These are phyloP conservation scores for Crossaster papposus DNA, from an alignment of 53 echinoderm and acorn worm species.

Conservation along the genomic window DNA sequence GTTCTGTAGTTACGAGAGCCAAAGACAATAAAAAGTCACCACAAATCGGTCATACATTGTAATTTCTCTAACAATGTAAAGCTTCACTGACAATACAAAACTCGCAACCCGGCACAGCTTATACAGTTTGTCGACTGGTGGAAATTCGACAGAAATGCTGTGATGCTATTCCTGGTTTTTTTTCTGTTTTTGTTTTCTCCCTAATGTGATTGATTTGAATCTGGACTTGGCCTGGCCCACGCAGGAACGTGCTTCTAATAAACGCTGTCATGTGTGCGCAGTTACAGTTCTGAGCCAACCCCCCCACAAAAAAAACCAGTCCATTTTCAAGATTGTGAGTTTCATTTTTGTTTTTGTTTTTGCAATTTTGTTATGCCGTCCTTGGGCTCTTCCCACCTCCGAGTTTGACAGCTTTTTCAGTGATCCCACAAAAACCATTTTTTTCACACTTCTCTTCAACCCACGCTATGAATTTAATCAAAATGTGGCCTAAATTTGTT, in stretches of 20 bases:
- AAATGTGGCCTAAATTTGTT: not conserved
- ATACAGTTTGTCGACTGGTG: not conserved
- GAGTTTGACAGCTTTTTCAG: not conserved
- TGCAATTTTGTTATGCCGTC: no score
- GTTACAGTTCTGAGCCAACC: not conserved
- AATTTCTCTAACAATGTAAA: no score
- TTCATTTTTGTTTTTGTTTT: not conserved
- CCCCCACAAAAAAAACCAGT: not conserved
- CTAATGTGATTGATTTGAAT: conserved; percentile 8
- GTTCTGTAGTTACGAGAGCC: no score
- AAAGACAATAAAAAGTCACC: no score
- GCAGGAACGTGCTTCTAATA: conserved; percentile 22
- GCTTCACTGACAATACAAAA: no score
- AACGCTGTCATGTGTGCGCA: conserved; percentile 3
- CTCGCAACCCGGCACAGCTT: no score
- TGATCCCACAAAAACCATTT: not conserved
- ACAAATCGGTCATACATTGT: no score
- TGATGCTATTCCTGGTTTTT: not conserved
- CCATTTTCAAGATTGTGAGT: conserved; percentile 19
- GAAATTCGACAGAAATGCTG: not conserved
- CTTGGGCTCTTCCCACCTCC: not conserved
- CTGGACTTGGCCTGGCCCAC: not conserved
- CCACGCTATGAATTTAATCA: not conserved
- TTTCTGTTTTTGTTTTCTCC: not conserved
- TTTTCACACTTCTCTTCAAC: not conserved